Percentiles rank a stretch among this genome's conserved stretches.
Conservation (phyloP, 2,113 vertebrate genomes). For the Stegastes partitus region DNA sequence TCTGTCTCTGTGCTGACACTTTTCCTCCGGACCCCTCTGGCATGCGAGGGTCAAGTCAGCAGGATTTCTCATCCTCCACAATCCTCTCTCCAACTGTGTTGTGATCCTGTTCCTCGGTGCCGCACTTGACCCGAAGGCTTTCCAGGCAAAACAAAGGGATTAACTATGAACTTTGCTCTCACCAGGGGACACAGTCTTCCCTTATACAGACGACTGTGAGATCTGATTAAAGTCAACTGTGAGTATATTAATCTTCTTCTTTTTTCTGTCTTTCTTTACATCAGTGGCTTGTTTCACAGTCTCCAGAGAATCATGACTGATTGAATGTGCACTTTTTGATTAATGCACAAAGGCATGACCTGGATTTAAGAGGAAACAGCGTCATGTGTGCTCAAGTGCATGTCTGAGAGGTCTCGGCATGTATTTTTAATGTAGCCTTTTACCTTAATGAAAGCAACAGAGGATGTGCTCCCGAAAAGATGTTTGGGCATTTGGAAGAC, state of each 20-base stretch:
- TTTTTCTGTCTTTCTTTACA: background rate
- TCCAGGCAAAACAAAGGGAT: conserved; percentile 77
- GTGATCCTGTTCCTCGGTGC: conserved; percentile 54
- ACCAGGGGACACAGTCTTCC: conserved; percentile 23
- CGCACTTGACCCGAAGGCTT: conserved; percentile 70
- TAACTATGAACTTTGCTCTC: conserved; percentile 72
- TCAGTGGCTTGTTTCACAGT: conserved; percentile 15
- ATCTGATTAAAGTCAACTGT: conserved; percentile 53
- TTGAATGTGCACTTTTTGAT: conserved; percentile 50
- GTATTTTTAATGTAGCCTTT: conserved; percentile 82
- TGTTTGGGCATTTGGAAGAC: conserved; percentile 24
- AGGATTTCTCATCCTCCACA: conserved; percentile 59
- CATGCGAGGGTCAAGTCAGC: conserved; percentile 59
- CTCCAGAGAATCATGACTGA: conserved; percentile 14
- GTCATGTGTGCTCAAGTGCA: conserved; percentile 71
- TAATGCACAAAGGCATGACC: conserved; percentile 66
- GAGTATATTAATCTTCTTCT: conserved; percentile 51
- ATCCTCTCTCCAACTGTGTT: conserved; percentile 57
- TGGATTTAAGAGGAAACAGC: conserved; percentile 65
- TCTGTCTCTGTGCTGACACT: conserved; percentile 32
- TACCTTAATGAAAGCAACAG: conserved; percentile 71
- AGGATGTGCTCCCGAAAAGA: conserved; percentile 45
- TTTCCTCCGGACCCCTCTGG: conserved; percentile 27
- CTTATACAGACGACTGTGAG: conserved; percentile 26
- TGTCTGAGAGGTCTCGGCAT: conserved; percentile 78